A percentile compares a stretch with the other conserved stretches of the same genome.
phyloP scores from a whole-genome alignment of 2,797 vertebrate genomes.

The Acanthurus leucopareius region DNA sequence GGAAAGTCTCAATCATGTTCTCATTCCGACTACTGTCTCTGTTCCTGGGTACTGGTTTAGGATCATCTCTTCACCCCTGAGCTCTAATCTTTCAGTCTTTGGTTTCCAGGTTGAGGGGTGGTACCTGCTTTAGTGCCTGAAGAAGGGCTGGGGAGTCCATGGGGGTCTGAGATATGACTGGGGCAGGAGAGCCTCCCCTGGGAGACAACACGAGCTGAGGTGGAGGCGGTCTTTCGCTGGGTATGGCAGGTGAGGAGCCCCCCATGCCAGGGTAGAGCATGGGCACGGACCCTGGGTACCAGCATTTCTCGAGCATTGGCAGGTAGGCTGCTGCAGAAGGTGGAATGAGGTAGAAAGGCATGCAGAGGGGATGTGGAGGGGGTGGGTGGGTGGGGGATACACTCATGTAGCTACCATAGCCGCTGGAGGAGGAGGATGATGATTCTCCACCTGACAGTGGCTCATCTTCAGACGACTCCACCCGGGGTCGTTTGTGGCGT shows the following conservation, averaged over 20 bases:
- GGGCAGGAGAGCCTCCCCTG: conserved; percentile 90
- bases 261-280: conserved; percentile 92
- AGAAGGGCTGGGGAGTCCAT: conserved; percentile 96
- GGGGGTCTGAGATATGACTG: conserved; percentile 83
- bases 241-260: conserved; percentile 86
- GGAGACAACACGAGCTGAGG: conserved; percentile 89
- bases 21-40: conserved; percentile 48
- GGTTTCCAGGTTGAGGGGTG: conserved; percentile 95
- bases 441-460: conserved; percentile 85
- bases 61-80: conserved; percentile 25
- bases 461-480: conserved; percentile 91
- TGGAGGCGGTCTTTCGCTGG: conserved; percentile 84
- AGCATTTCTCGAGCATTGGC: conserved; percentile 98
- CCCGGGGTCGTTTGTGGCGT: conserved; percentile 88
- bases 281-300: conserved; percentile 93
- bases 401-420: conserved; percentile 87
- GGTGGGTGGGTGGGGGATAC: conserved; percentile 91
- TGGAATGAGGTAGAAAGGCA: conserved; percentile 98
- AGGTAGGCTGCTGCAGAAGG: conserved; percentile 93
- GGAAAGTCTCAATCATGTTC: conserved; percentile 64
- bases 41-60: conserved; percentile 27
- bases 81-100: conserved; percentile 90
- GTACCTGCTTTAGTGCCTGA: conserved; percentile 96
- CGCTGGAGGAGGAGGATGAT: conserved; percentile 80
- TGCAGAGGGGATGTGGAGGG: conserved; percentile 87